Base-by-base conservation (phyloP, 2,888 invertebrate genomes). In the Sarcophaga caerulescens region DNA sequence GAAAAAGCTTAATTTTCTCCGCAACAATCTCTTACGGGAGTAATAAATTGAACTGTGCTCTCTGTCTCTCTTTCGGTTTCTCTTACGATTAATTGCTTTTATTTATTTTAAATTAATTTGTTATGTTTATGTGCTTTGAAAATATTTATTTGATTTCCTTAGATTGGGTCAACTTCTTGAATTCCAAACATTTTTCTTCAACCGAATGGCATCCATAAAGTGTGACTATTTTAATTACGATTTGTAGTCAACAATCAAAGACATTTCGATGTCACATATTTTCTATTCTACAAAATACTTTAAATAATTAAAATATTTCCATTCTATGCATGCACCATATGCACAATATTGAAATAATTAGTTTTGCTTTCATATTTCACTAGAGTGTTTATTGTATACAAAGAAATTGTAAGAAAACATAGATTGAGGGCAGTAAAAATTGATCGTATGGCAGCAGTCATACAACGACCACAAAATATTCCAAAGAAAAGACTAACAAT, bases 151-250 rank as follows among this genome's bases (percentile, higher is more conserved):
- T 12, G 5, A 52, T 73, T 73, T 63, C 76, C 68, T 84, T 76
- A 73, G 84, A 81, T 81, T 85, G 81, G 85, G 81, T 85, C 84
- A 84, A 81, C 81, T 85, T 76, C 21, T 70, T 66, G 59, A 62
- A 68, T 47, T 47, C 10, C 19, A 59, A 68, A 2, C 23, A 47
- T 19, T 60, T 10, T 21, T 45, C 11, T 63, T 63, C 2, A 25
- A 14, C 52, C 14, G 14, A 17, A 45, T 45, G 73, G 6, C 52
- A 5, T 25, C 47, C 45, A 25, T 68, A 59, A 66, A 21, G 21
- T 44, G 44, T 23, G 35, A 3, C 11, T 14, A 59, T 17, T 62
- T 21, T 65, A 35, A 45, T 73, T 66, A 17, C 57, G 21, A 57
- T 73, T 52, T 17, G 17, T 52, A 17, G 17, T 71, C 6, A 57